A percentile compares a stretch with the other conserved stretches of the same genome.
Evolutionary conservation across 2,888 invertebrate species (phyloP).

Genomic region (Pteria penguin): DNA sequence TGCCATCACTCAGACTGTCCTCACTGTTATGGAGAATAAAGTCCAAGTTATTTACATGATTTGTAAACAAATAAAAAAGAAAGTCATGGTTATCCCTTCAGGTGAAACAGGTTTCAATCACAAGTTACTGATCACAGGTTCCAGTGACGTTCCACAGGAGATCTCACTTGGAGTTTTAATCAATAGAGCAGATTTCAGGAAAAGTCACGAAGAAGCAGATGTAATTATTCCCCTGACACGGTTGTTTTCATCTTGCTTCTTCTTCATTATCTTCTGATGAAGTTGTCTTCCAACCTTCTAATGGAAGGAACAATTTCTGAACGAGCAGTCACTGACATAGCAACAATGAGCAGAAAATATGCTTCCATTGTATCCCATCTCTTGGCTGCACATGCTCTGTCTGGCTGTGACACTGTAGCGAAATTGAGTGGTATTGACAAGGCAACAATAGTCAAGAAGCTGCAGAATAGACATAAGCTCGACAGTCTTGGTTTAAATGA

Average conservation of each 20-base stretch:
- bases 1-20: constrained; percentile 43
- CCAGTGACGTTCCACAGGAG: background rate
- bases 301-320: constrained; percentile 16
- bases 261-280: constrained; percentile 2
- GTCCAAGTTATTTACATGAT: constrained; percentile 46
- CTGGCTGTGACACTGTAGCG: constrained; percentile 41
- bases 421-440: constrained; percentile 34
- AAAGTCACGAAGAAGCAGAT: constrained; percentile 51
- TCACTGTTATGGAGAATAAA: constrained; percentile 46
- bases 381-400: constrained; percentile 28
- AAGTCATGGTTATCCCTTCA: no score
- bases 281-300: constrained; percentile 12
- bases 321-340: constrained; percentile 1
- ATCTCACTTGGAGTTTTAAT: no score
- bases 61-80: constrained; percentile 31
- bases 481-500: no score
- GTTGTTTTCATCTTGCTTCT: constrained; percentile 33
- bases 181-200: constrained; percentile 38
- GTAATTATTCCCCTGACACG: constrained; percentile 42
- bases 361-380: constrained; percentile 3
- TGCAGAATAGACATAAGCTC: background rate
- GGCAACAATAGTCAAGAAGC: constrained; percentile 13
- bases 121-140: background rate
- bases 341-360: constrained; percentile 17
- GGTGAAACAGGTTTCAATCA: constrained; percentile 3